Percentiles rank a stretch among this genome's conserved stretches.
Conservation (phyloP, 1,140 invertebrate genomes). For the Leptinotarsa undecemlineata region DNA sequence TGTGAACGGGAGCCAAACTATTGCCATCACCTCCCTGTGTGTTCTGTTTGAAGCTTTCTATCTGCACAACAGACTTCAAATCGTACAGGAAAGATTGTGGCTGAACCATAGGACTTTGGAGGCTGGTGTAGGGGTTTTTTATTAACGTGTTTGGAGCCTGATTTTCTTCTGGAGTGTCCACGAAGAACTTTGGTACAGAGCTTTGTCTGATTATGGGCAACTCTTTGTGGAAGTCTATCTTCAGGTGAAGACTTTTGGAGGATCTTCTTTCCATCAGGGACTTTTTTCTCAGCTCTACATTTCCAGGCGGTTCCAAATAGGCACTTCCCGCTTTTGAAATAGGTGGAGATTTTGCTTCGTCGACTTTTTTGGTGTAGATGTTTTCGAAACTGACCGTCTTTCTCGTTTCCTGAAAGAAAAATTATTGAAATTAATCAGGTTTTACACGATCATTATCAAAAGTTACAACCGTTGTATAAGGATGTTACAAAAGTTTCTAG, state of each 20-base stretch:
- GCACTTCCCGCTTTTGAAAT: slow-evolving; percentile 4
- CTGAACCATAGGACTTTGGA: slow-evolving; percentile 41
- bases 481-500: too few relatives aligned
- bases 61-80: slow-evolving; percentile 47
- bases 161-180: slow-evolving; percentile 46
- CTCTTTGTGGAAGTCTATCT: slow-evolving; percentile 38
- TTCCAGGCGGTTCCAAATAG: not conserved
- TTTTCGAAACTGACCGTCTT: slow-evolving; percentile 22
- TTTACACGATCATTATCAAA: not conserved
- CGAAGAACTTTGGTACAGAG: slow-evolving; percentile 49
- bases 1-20: slow-evolving; percentile 29
- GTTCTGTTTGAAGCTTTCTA: slow-evolving; percentile 36
- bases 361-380: not conserved
- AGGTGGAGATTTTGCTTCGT: not conserved
- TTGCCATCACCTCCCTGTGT: not conserved
- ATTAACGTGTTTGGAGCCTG: slow-evolving; percentile 37
- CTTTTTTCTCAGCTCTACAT: slow-evolving; percentile 31
- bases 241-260: slow-evolving; percentile 45
- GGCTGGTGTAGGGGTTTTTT: slow-evolving; percentile 26
- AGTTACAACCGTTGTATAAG: too few relatives aligned
- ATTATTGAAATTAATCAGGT: not conserved
- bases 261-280: slow-evolving; percentile 43
- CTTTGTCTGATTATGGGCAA: slow-evolving; percentile 47
- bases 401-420: not conserved
- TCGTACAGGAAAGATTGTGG: slow-evolving; percentile 40